Percentiles rank a stretch among this genome's conserved stretches.
phyloP scores from a whole-genome alignment of 1,140 invertebrate genomes.

The Aphelenchoides fujianensis region DNA sequence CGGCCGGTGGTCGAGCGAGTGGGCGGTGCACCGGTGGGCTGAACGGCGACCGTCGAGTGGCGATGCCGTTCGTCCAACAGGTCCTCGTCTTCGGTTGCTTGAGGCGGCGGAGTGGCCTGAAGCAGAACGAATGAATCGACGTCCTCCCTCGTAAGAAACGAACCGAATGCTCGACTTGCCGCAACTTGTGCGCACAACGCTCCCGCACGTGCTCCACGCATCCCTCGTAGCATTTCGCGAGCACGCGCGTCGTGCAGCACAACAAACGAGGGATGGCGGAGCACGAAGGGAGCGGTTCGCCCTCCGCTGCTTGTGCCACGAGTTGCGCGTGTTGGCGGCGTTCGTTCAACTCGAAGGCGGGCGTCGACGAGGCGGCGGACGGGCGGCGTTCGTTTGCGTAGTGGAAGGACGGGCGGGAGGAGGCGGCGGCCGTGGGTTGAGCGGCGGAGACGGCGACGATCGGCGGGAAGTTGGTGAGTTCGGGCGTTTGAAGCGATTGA shows the following conservation, averaged over 20 bases:
- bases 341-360: neutral
- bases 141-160: too few relatives aligned
- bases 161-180: conserved; percentile 43
- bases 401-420: neutral
- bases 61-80: too few relatives aligned
- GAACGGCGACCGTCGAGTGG: neutral
- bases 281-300: conserved; percentile 43
- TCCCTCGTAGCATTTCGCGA: conserved; percentile 52
- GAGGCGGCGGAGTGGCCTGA: conserved; percentile 8
- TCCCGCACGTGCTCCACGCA: conserved; percentile 49
- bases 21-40: too few relatives aligned
- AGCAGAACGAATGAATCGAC: conserved; percentile 4
- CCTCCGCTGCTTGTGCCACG: too few relatives aligned
- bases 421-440: neutral
- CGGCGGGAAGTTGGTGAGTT: neutral
- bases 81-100: conserved; percentile 19
- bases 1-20: neutral
- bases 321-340: neutral
- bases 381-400: conserved; percentile 5
- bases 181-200: conserved; percentile 53
- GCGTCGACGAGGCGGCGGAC: neutral
- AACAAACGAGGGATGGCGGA: conserved; percentile 50
- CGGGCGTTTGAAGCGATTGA: too few relatives aligned
- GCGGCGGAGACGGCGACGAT: neutral
- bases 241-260: conserved; percentile 54